Percentiles rank a stretch among this genome's conserved stretches.
Conservation (phyloP, 2,888 invertebrate species). For the Ceraclea dissimilis region DNA sequence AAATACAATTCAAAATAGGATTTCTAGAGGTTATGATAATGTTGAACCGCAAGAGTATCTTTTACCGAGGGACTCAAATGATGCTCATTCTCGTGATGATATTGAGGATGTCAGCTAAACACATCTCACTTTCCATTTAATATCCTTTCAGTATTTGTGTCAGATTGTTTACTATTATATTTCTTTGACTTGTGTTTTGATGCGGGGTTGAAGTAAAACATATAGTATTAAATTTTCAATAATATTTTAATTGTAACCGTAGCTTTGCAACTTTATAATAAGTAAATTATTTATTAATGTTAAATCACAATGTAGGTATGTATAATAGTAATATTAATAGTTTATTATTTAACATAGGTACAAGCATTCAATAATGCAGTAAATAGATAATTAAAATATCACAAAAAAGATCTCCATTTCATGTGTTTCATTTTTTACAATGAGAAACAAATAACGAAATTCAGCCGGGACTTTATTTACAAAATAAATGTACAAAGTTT, state of each 20-base stretch:
- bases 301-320: neutral
- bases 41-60: neutral
- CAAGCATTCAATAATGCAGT: neutral
- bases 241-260: constrained; percentile 1
- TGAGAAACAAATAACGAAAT: too few relatives aligned
- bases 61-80: neutral
- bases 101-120: neutral
- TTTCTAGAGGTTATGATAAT: neutral
- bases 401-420: neutral
- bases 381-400: neutral
- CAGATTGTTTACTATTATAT: too few relatives aligned
- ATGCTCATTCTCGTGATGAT: neutral
- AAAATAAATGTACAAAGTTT: too few relatives aligned
- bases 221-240: neutral
- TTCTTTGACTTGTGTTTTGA: too few relatives aligned
- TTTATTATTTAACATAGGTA: neutral
- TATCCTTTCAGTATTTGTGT: too few relatives aligned
- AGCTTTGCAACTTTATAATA: neutral
- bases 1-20: neutral
- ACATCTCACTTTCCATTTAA: too few relatives aligned
- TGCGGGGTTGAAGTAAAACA: too few relatives aligned
- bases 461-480: too few relatives aligned
- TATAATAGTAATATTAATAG: neutral
- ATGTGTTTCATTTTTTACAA: neutral
- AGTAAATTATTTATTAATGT: neutral